Percentiles rank a stretch among this genome's conserved stretches.
Conservation (phyloP, 1,140 invertebrate species). For the Hestina assimilis region DNA sequence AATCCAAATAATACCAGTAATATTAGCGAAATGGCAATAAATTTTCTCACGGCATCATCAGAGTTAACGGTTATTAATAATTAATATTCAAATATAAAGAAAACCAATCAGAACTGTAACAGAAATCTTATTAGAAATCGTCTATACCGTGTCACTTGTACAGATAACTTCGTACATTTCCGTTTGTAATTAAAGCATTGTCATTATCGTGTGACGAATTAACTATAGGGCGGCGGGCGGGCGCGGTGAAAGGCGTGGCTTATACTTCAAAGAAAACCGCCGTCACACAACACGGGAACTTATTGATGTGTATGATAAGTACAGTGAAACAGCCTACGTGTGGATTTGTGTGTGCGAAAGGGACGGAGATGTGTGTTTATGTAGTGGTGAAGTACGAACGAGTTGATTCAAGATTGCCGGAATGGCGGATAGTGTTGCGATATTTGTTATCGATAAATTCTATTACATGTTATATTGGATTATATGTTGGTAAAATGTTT, state of each 20-base stretch:
- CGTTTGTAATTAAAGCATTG: slow-evolving; percentile 70
- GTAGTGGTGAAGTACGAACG: slow-evolving; percentile 63
- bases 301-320: slow-evolving; percentile 50
- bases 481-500: not conserved
- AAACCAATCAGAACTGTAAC: not conserved
- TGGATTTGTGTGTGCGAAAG: slow-evolving; percentile 26
- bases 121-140: not conserved
- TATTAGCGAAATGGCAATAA: slow-evolving; percentile 1
- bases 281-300: slow-evolving; percentile 47
- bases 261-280: slow-evolving; percentile 66
- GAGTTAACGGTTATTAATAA: not conserved
- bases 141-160: slow-evolving; percentile 15
- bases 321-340: slow-evolving; percentile 30
- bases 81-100: not conserved
- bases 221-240: slow-evolving; percentile 47
- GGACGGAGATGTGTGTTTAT: slow-evolving; percentile 37
- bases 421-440: slow-evolving; percentile 52
- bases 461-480: slow-evolving; percentile 2
- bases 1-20: slow-evolving; percentile 1
- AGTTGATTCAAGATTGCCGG: slow-evolving; percentile 68
- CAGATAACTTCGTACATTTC: slow-evolving; percentile 14
- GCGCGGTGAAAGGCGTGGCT: slow-evolving; percentile 47
- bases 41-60: slow-evolving; percentile 1
- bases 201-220: slow-evolving; percentile 75
- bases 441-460: slow-evolving; percentile 39